phyloP scores from a whole-genome alignment of 2,113 vertebrate genomes.

The Lontra canadensis region DNA sequence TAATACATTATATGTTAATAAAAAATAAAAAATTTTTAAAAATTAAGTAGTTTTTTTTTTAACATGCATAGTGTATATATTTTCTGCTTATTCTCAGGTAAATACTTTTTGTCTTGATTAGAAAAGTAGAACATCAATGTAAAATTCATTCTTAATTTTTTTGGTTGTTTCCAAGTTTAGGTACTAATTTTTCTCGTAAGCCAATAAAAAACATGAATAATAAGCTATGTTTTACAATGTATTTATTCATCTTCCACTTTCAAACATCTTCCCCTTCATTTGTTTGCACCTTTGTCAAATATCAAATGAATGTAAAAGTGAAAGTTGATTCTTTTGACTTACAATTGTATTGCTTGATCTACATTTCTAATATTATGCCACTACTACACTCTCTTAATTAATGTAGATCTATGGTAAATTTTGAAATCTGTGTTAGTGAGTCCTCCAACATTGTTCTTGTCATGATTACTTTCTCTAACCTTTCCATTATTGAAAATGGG shows the following conservation, averaged over 20 bases:
- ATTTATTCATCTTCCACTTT: neutral
- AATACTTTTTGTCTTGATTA: neutral
- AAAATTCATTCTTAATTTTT: neutral
- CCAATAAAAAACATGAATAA: neutral
- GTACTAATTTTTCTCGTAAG: neutral
- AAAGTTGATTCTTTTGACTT: neutral
- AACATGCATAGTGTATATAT: neutral
- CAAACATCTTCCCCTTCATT: neutral
- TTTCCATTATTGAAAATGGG: neutral
- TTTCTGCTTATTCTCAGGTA: neutral
- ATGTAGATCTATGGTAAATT: neutral
- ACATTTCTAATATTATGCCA: neutral
- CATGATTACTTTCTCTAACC: neutral
- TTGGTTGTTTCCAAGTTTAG: neutral
- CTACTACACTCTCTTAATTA: neutral
- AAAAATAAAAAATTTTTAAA: no score
- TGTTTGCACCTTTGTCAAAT: neutral
- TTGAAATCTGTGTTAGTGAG: neutral
- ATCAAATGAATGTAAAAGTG: neutral
- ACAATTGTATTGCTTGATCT: neutral
- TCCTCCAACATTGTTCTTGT: neutral
- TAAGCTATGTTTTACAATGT: neutral
- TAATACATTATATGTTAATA: no score
- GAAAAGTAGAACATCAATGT: neutral
- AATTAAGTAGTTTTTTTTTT: neutral